phyloP scores from a whole-genome alignment of 2,113 vertebrate genomes.

The Seriola quinqueradiata region DNA sequence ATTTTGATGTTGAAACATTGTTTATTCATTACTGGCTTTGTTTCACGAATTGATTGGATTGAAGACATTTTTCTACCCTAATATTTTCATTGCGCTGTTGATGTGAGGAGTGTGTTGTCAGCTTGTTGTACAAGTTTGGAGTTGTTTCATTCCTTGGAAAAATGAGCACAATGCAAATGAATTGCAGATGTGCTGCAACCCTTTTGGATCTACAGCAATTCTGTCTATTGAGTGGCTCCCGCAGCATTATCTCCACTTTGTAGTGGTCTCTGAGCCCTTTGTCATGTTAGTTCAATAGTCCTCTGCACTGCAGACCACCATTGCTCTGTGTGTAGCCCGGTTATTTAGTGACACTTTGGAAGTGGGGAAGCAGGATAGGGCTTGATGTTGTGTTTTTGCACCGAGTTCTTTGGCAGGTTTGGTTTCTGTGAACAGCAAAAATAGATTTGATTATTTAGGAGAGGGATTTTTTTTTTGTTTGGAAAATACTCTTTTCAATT shows the following conservation, averaged over 20 bases:
- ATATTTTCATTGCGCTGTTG: constrained; percentile 3
- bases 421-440: background rate
- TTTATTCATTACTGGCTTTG: constrained; percentile 35
- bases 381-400: constrained; percentile 18
- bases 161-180: constrained; percentile 47
- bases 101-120: constrained; percentile 9
- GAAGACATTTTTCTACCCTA: background rate
- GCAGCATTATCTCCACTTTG: constrained; percentile 58
- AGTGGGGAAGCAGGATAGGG: constrained; percentile 25
- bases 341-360: constrained; percentile 68
- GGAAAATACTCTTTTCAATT: constrained; percentile 1
- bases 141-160: constrained; percentile 39
- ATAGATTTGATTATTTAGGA: constrained; percentile 21
- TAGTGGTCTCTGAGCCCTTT: constrained; percentile 63
- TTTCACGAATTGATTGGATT: constrained; percentile 31
- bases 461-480: background rate
- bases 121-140: constrained; percentile 41
- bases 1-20: background rate
- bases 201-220: constrained; percentile 38
- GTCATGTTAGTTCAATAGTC: constrained; percentile 73
- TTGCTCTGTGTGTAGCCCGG: constrained; percentile 51
- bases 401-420: background rate
- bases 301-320: constrained; percentile 63
- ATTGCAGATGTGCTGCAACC: constrained; percentile 56
- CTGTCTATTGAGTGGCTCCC: constrained; percentile 38